Percentiles rank a stretch among this genome's conserved stretches.
phyloP scores from a whole-genome alignment of 1,140 invertebrate species.

The Yoshiicerus persimilis region DNA sequence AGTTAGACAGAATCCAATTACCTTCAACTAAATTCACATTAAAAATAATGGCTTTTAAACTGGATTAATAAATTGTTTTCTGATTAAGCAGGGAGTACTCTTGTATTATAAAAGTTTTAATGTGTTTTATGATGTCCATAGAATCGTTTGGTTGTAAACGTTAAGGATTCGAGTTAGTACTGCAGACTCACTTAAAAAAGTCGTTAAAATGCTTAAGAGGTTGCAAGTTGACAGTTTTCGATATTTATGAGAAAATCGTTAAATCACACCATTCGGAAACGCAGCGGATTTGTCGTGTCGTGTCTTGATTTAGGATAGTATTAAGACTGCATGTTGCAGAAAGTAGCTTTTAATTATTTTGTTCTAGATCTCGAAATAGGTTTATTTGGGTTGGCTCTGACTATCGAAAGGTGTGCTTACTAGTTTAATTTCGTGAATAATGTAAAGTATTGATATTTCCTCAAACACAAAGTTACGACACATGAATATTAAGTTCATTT shows the following conservation, averaged over 20 bases:
- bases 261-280: not conserved
- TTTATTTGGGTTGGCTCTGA: not conserved
- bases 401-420: not conserved
- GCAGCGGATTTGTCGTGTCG: not conserved
- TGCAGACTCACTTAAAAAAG: not conserved
- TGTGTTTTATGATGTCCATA: not conserved
- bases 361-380: not conserved
- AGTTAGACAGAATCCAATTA: too few species aligned
- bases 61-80: conserved; percentile 17
- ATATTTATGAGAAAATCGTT: conserved; percentile 12
- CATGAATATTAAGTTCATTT: not conserved
- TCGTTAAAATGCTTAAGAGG: not conserved
- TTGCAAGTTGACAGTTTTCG: not conserved
- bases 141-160: not conserved
- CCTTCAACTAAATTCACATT: not conserved
- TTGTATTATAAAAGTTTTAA: not conserved
- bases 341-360: not conserved
- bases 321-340: not conserved
- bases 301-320: not conserved
- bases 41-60: conserved; percentile 9
- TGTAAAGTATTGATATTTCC: not conserved
- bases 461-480: too few species aligned
- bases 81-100: not conserved
- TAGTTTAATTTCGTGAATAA: not conserved
- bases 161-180: not conserved